phyloP scores from a whole-genome alignment of 2,113 vertebrate species.

The Entomyzon cyanotis region DNA sequence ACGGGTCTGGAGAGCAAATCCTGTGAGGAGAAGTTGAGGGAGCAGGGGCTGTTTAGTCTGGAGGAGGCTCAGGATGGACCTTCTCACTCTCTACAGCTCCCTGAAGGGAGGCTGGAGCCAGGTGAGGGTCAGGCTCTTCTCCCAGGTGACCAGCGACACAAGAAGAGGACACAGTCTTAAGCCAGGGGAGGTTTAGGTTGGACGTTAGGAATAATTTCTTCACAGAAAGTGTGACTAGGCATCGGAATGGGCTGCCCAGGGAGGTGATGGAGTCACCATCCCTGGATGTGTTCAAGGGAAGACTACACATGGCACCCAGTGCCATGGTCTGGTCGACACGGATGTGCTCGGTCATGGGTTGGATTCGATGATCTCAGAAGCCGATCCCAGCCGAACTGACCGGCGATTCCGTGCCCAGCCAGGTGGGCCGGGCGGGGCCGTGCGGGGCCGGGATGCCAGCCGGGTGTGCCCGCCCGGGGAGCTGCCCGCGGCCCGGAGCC shows the following conservation, averaged over 20 bases:
- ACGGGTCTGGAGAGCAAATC: not conserved
- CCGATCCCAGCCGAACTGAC: rapidly evolving
- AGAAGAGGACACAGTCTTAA: not conserved
- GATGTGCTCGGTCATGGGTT: too few relatives aligned
- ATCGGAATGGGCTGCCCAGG: not conserved
- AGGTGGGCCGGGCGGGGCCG: too few relatives aligned
- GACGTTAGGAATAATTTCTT: not conserved
- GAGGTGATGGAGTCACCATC: not conserved
- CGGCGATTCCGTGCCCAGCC: rapidly evolving
- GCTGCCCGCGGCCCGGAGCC: not conserved
- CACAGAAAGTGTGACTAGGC: too few relatives aligned
- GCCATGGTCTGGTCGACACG: rapidly evolving
- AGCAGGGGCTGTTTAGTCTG: not conserved
- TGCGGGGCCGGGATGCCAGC: too few relatives aligned
- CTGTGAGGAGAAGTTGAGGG: not conserved
- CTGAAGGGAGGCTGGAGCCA: not conserved
- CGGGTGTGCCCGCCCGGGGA: rapidly evolving
- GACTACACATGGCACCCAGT: too few relatives aligned
- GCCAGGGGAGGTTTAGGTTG: not conserved
- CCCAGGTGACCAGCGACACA: not conserved
- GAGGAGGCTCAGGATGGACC: rapidly evolving
- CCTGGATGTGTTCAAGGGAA: rapidly evolving
- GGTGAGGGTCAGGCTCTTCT: not conserved
- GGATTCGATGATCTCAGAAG: not conserved
- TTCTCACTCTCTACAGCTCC: not conserved